Evolutionary conservation across 2,888 invertebrate genomes (phyloP), one percentile per base, ranked within the genome.

Genomic region (Morpho deidamia): DNA sequence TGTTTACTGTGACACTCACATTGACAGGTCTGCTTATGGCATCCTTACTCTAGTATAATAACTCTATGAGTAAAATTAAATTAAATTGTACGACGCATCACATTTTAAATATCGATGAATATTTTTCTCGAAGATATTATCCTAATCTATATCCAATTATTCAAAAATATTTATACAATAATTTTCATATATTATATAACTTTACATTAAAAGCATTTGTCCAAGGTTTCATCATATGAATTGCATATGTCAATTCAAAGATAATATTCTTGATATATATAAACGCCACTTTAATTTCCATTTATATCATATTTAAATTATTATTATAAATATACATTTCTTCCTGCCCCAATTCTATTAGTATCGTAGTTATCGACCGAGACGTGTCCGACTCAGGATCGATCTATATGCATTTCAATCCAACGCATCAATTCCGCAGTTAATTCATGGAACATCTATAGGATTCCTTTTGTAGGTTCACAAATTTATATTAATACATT

Each of bases 91-190:
- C 7, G 50, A 50, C 54, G 47, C 54, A 54, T 44, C 57, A 57
- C 23, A 45, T 44, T 44, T 39, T 41, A 46, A 42, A 49, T 48
- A 52, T 56, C 46, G 34, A 46, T 33, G 56, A n/a, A 61, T 48
- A 40, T 48, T 65, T 65, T 67, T 64, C 71, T 71, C 67, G 58
- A 37, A 74, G 48, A 55, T 51, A 51, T 54, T 47, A n/a, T 42
- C 51, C n/a, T 37, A 53, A 37, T 33, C 54, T 44, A 50, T 49
- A 39, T 32, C 11, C 34, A 11, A 48, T 41, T 39, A 44, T 47
- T 53, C 50, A 54, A 57, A 57, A 12, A 10, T 40, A 37, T 48
- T 54, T 51, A 48, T 51, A 54, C 57, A 57, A 37, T 53, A 56
- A 50, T 39, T 11, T 40, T 32, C 34, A 8, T 44, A 57, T 54